Base-by-base conservation (phyloP, 1,140 invertebrate species). In the Solenopsis invicta region DNA sequence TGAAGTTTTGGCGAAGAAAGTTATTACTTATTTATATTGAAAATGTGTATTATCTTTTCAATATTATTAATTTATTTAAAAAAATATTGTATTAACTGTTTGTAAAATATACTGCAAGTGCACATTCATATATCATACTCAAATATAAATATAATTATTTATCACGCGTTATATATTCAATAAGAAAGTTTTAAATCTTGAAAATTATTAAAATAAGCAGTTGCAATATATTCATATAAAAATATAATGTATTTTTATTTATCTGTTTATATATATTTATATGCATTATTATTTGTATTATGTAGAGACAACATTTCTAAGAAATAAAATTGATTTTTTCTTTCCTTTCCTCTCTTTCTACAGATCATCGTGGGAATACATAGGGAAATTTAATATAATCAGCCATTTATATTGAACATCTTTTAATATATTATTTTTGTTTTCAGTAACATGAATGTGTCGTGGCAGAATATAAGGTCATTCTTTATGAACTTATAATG, bases 381-480 rank as follows among this genome's bases (percentile, higher is more conserved):
- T 37, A 90, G 78, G 62, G 67, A 76, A 67, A 91, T 84, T 90
- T 90, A 90, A 88, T 84, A 37, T 90, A 76, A 61, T 69, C 78
- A 13, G 48, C 64, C 50, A 76, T 87, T 87, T 75, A 62, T 85
- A 45, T 87, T 59, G 69, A 92, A 88, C 89, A 91, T 78, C 87
- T 87, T 93, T 93, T 93, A 93, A 94, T 86, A 67, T 89, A 91
- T 87, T 92, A 90, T 92, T 92, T 93, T 93, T 93, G 88, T 93
- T 94, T 94, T 93, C 93, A 94, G 93, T 92, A 89, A 93, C 91
- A 93, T 94, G 93, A 93, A 89, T 94, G 91, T 93, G 84, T 94
- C 91, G 91, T 88, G 94, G 93, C 93, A 92, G 90, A 94, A 90
- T 92, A 94, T 92, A 94, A 94, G 91, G 93, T 94, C 94, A 94